Evolutionary conservation across 2,797 vertebrate genomes (phyloP), one percentile per base, ranked within the genome.

Genomic region (Enoplosus armatus): DNA sequence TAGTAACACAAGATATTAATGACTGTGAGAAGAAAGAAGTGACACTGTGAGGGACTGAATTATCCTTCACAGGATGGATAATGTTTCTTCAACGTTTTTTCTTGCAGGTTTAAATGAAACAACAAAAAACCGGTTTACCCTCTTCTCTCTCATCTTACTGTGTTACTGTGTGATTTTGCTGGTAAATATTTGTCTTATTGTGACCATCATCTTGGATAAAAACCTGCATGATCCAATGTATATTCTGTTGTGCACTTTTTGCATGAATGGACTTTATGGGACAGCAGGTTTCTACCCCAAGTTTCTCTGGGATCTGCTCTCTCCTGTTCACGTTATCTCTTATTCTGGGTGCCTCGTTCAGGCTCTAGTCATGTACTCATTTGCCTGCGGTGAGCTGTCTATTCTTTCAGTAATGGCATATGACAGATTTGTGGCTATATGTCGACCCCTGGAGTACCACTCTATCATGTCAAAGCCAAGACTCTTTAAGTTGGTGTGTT

Each of bases 211-310:
- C 22, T 39, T 82, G 41, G 58, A 91, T 22, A 79, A 77, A 64
- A 82, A 29, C 48, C 63, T 87, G 15, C 85, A 92, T 61, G 87
- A 90, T 41, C 77, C 89, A 6, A 90, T 92, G 86, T 90, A 89
- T 58, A 84, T 91, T 79, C 20, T 90, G 0, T 5, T 89, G 29
- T 88, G 85, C 43, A 56, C 31, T 22, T 61, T 90, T 27, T 89
- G 75, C 48, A 73, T 92, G 0, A 89, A 87, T 65, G 61, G 43
- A 8, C 55, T 90, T 64, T 88, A 85, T 71, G 88, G 85, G n/a
- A 72, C 87, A 7, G 7, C 72, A 69, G 79, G 85, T 50, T 89
- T 91, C 63, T 88, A 75, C 45, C 86, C 85, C 3, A 90, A 84
- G 27, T 76, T 92, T 33, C 84, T 89, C 18, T 78, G 75, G 51